These are phyloP conservation scores for Heteractis magnifica DNA, from an alignment of 92 coral and sea anemone species.

Conservation along the genomic window DNA sequence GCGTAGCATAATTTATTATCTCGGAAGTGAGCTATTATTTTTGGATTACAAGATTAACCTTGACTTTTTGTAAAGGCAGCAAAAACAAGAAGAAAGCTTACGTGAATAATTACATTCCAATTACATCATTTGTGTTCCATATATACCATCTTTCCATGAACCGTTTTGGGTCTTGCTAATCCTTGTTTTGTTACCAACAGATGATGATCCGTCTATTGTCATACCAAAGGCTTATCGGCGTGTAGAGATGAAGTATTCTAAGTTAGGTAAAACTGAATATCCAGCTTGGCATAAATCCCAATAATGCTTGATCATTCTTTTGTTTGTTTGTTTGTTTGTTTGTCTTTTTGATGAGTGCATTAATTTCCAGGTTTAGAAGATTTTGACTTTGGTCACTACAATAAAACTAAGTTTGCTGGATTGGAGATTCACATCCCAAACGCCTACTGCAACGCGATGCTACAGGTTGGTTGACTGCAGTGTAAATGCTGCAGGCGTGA, in stretches of 20 bases:
- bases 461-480: slow-evolving; percentile 60
- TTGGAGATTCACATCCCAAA: slow-evolving; percentile 96
- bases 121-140: too few species aligned
- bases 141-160: too few species aligned
- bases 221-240: slow-evolving; percentile 92
- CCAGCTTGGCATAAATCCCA: too few species aligned
- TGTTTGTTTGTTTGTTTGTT: neutral
- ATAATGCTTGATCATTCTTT: too few species aligned
- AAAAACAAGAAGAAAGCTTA: too few species aligned
- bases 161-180: neutral
- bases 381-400: slow-evolving; percentile 96
- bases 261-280: slow-evolving; percentile 48
- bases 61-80: too few species aligned
- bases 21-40: too few species aligned
- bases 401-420: slow-evolving; percentile 95
- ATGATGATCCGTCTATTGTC: slow-evolving; percentile 73
- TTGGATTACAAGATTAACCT: too few species aligned
- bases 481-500: too few species aligned
- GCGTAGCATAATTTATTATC: too few species aligned
- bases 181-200: slow-evolving; percentile 22
- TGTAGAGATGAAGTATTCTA: slow-evolving; percentile 91
- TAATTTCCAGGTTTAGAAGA: slow-evolving; percentile 78
- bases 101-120: too few species aligned
- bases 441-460: slow-evolving; percentile 96
- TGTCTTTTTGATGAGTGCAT: neutral